phyloP scores from a whole-genome alignment of 2,888 invertebrate species.

The Phengaris arion region DNA sequence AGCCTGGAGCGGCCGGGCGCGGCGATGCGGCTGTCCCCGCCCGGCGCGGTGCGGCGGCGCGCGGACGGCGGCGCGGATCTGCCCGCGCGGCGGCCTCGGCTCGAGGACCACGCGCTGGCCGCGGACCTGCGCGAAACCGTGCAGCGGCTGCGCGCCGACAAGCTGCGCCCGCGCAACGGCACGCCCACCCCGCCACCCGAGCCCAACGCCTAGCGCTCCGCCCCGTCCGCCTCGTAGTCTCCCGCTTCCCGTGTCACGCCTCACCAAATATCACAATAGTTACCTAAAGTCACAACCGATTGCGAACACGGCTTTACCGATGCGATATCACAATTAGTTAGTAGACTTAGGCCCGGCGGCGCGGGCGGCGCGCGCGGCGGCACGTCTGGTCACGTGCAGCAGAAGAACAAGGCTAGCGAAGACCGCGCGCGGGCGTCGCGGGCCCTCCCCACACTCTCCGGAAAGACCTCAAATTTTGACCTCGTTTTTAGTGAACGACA shows the following conservation, averaged over 20 bases:
- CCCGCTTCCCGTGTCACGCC: conserved; percentile 43
- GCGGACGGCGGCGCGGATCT: conserved; percentile 81
- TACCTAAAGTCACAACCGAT: conserved; percentile 76
- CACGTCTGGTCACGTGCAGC: background rate
- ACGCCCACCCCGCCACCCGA: conserved; percentile 61
- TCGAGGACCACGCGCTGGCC: conserved; percentile 67
- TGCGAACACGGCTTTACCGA: conserved; percentile 75
- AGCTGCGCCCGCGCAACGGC: conserved; percentile 65
- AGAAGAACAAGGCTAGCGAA: background rate
- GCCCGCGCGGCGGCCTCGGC: conserved; percentile 70
- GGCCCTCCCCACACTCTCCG: conserved; percentile 55
- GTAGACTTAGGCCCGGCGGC: conserved; percentile 41
- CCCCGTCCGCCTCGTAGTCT: conserved; percentile 31
- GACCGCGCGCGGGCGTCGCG: conserved; percentile 38
- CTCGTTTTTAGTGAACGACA: conserved; percentile 75
- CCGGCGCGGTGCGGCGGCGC: conserved; percentile 81
- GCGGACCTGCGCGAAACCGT: conserved; percentile 75
- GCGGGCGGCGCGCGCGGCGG: background rate
- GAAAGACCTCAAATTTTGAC: conserved; percentile 67
- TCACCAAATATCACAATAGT: conserved; percentile 79
- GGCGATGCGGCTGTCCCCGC: conserved; percentile 51
- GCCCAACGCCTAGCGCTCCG: conserved; percentile 45
- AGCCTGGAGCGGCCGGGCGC: conserved; percentile 83
- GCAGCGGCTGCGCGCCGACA: conserved; percentile 72
- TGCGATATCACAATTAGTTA: conserved; percentile 69